phyloP scores from a whole-genome alignment of 2,888 invertebrate species.

The Pyrochroa serraticornis region DNA sequence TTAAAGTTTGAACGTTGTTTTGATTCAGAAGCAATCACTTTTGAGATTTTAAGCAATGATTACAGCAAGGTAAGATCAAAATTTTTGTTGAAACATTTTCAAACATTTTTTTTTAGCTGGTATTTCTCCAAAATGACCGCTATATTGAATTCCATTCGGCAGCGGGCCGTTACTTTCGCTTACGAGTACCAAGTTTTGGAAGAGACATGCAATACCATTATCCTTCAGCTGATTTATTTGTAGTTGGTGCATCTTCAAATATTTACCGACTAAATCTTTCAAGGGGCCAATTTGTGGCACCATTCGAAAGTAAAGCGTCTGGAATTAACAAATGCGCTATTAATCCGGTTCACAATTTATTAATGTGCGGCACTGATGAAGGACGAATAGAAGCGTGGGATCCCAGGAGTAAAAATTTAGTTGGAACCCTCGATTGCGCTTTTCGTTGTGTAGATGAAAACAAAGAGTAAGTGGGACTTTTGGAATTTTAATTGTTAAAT shows the following conservation, averaged over 20 bases:
- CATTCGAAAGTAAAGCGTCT: constrained; percentile 76
- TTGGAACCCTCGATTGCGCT: constrained; percentile 86
- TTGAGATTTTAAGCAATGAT: constrained; percentile 92
- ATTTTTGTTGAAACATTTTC: no score
- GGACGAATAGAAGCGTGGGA: constrained; percentile 98
- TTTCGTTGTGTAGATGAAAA: constrained; percentile 65
- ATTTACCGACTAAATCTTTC: constrained; percentile 95
- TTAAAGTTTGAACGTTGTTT: constrained; percentile 98
- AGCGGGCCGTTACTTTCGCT: constrained; percentile 87
- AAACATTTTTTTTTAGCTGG: constrained; percentile 65
- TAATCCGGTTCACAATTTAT: constrained; percentile 86
- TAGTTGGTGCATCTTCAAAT: constrained; percentile 88
- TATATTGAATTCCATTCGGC: constrained; percentile 96
- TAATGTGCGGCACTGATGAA: constrained; percentile 86
- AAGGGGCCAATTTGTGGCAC: constrained; percentile 90
- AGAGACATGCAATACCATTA: constrained; percentile 91
- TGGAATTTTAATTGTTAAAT: constrained; percentile 15
- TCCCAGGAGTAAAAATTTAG: constrained; percentile 78
- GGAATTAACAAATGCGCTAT: constrained; percentile 84
- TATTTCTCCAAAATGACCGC: constrained; percentile 87
- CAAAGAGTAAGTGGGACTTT: constrained; percentile 61
- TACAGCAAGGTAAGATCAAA: constrained; percentile 92
- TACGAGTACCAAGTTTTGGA: constrained; percentile 94
- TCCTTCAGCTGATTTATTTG: constrained; percentile 88
- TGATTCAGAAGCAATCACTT: constrained; percentile 95